These are phyloP conservation scores for Sigmodon hispidus DNA, from an alignment of 2,113 vertebrate genomes.

Conservation along the genomic window DNA sequence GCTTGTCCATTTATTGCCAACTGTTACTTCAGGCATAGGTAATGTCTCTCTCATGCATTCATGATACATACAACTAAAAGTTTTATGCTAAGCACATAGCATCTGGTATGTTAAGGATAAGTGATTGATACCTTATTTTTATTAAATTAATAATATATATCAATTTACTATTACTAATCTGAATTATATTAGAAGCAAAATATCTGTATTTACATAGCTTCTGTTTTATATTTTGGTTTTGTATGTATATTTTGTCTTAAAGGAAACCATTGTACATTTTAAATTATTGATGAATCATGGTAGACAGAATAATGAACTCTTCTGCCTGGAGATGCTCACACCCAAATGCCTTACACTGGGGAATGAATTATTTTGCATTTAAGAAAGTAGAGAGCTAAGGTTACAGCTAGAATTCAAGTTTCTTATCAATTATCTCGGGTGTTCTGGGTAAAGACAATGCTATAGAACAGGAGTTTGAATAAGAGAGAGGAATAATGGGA, in stretches of 20 bases:
- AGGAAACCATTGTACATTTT: not conserved
- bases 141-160: conserved; percentile 14
- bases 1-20: not conserved
- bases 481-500: not conserved
- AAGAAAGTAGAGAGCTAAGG: not conserved
- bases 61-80: not conserved
- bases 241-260: not conserved
- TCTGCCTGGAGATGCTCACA: not conserved
- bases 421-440: not conserved
- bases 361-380: not conserved
- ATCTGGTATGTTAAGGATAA: not conserved
- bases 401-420: not conserved
- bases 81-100: not conserved
- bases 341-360: not conserved
- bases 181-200: conserved; percentile 1
- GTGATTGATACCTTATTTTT: conserved; percentile 12
- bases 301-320: not conserved
- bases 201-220: not conserved
- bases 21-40: not conserved
- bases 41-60: not conserved
- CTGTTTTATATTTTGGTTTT: not conserved
- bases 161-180: not conserved
- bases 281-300: not conserved
- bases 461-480: not conserved
- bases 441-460: not conserved